These are phyloP conservation scores for Pseudopleuronectes americanus DNA, from an alignment of 2,797 vertebrate genomes.

Conservation along the genomic window DNA sequence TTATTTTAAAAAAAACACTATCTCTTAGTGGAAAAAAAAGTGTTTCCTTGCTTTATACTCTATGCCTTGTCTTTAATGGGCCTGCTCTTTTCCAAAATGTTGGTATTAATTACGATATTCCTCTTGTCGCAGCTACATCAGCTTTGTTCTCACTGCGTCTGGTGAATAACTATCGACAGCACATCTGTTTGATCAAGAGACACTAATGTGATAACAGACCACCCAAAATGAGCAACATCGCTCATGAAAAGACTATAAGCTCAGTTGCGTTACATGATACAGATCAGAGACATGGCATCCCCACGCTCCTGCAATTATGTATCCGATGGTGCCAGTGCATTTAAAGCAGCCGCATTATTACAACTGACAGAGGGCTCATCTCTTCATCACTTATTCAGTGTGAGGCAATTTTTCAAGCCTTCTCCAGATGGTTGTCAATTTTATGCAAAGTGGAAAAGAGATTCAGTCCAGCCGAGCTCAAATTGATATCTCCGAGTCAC, in stretches of 20 bases:
- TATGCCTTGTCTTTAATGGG: background rate
- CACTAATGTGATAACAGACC: slow-evolving; percentile 57
- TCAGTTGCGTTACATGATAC: slow-evolving; percentile 60
- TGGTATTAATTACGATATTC: slow-evolving; percentile 23
- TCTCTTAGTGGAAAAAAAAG: background rate
- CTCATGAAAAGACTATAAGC: slow-evolving; percentile 61
- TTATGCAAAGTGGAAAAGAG: slow-evolving; percentile 67
- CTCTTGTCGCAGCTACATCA: background rate
- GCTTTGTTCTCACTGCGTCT: background rate
- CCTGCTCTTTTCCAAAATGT: background rate
- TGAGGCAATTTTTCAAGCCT: slow-evolving; percentile 71
- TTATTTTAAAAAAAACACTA: background rate
- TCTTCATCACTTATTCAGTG: slow-evolving; percentile 79
- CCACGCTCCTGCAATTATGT: slow-evolving; percentile 72
- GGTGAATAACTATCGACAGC: slow-evolving; percentile 28
- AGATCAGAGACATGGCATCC: slow-evolving; percentile 64
- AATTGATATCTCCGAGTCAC: slow-evolving; percentile 61
- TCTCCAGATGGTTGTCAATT: slow-evolving; percentile 76
- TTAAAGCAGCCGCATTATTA: slow-evolving; percentile 78
- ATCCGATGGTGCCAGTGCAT: slow-evolving; percentile 73
- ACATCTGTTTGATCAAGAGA: slow-evolving; percentile 46
- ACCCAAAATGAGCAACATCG: slow-evolving; percentile 55
- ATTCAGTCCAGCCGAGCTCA: slow-evolving; percentile 61
- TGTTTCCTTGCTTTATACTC: background rate
- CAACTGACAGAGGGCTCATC: slow-evolving; percentile 75